Evolutionary conservation across 2,888 invertebrate species (phyloP), one percentile per base, ranked within the genome.

Genomic region (Chrysina gloriosa): DNA sequence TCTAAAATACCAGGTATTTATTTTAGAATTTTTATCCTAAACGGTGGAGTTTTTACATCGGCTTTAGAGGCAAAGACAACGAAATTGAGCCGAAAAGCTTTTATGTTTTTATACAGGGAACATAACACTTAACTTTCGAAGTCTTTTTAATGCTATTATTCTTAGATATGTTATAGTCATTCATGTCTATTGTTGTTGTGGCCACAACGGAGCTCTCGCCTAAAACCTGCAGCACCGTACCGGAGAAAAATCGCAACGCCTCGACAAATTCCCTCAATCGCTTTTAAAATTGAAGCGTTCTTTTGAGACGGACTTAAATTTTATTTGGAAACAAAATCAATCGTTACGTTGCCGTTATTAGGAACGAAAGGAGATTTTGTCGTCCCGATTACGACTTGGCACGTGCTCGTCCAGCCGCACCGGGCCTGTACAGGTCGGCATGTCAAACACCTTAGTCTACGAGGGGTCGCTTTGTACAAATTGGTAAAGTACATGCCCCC

Each of bases 401-500:
- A 69, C 68, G 68, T 63, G 67, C 68, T 66, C 31, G 21, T 61
- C 58, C 47, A 29, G 14, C 70, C 69, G 77, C 72, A 77, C 73
- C 78, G 77, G 75, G 66, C 76, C 80, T 80, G 80, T 71, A 65
- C 70, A 68, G 74, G 78, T 79, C 81, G 81, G 81, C 79, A 79
- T 79, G 79, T 82, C 82, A 82, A 82, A 82, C 79, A 78, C 75
- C 73, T 75, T 72, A 72, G 73, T 74, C 77, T 75, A 79, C 75
- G 78, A 79, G 78, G 81, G 80, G 77, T 77, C 77, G 78, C 76
- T 81, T 82, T 82, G 81, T 82, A 77, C 75, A 76, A 79, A 79
- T 79, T 78, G 75, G 75, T 79, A 81, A 81, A 80, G 77, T 80
- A 80, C 81, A 81, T 79, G 77, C 81, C 82, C 80, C 81, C 74